Percentiles rank a stretch among this genome's conserved stretches.
These are phyloP conservation scores for Polyergus mexicanus DNA, from an alignment of 1,140 invertebrate genomes.

Conservation along the genomic window DNA sequence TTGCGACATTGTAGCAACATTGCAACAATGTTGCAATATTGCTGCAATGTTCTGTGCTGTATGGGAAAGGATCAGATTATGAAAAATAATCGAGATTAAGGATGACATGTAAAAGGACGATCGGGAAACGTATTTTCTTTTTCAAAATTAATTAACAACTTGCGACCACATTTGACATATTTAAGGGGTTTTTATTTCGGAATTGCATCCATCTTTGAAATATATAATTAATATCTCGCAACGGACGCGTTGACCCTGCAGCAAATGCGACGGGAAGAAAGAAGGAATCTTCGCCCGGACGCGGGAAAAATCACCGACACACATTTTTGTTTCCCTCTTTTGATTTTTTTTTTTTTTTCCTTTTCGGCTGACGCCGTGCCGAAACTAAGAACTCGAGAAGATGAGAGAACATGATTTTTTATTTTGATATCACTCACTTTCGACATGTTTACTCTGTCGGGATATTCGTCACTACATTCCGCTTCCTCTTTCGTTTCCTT, in stretches of 20 bases:
- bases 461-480: conserved; percentile 23
- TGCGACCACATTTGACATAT: conserved; percentile 35
- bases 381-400: conserved; percentile 60
- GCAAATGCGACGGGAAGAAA: conserved; percentile 66
- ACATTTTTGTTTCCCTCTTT: conserved; percentile 38
- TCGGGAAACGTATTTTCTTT: background rate
- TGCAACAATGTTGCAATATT: too few relatives aligned
- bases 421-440: conserved; percentile 50
- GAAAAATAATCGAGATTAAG: background rate
- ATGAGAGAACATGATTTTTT: conserved; percentile 59
- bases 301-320: conserved; percentile 64
- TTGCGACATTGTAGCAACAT: too few relatives aligned
- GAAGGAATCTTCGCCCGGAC: conserved; percentile 61
- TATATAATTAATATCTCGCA: conserved; percentile 66
- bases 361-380: conserved; percentile 38
- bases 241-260: conserved; percentile 59
- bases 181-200: conserved; percentile 66
- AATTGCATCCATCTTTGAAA: conserved; percentile 62
- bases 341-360: conserved; percentile 17
- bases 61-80: too few relatives aligned
- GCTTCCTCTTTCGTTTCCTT: background rate
- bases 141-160: conserved; percentile 18
- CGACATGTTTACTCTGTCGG: conserved; percentile 15
- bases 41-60: too few relatives aligned
- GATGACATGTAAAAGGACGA: background rate